A percentile compares a stretch with the other conserved stretches of the same genome.
These are phyloP conservation scores for Pherbina coryleti DNA, from an alignment of 2,888 invertebrate species.

Conservation along the genomic window DNA sequence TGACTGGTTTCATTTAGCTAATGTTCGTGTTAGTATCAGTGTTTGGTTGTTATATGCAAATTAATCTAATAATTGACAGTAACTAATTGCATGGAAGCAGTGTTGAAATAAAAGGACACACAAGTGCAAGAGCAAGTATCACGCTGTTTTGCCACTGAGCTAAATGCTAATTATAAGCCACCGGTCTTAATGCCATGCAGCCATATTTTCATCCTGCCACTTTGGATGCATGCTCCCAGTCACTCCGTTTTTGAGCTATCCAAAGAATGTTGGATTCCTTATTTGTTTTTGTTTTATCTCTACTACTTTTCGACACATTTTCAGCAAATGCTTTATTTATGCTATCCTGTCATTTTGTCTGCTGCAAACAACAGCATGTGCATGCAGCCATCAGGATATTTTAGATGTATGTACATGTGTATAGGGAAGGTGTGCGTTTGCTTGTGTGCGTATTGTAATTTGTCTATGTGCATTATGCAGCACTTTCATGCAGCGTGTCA, in stretches of 20 bases:
- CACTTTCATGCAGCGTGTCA: no score
- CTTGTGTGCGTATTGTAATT: no score
- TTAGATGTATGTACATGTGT: no score
- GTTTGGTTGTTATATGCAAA: neutral
- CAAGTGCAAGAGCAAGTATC: neutral
- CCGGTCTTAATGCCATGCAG: neutral
- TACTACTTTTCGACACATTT: neutral
- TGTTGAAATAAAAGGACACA: neutral
- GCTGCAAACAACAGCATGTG: no score
- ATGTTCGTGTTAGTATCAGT: no score
- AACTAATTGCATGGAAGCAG: conserved; percentile 38
- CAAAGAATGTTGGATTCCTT: neutral
- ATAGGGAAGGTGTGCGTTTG: no score
- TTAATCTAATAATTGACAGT: conserved; percentile 34
- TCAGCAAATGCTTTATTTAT: neutral
- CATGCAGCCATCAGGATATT: no score
- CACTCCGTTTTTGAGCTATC: neutral
- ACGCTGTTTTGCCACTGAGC: neutral
- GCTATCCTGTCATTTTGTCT: neutral
- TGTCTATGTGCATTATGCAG: no score
- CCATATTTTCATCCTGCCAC: neutral
- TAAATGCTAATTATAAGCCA: neutral
- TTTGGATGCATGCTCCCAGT: neutral
- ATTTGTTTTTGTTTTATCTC: neutral
- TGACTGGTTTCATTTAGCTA: no score